Percentiles rank a stretch among this genome's conserved stretches.
Conservation (phyloP, 2,888 invertebrate species). For the Amphipoea oculea region DNA sequence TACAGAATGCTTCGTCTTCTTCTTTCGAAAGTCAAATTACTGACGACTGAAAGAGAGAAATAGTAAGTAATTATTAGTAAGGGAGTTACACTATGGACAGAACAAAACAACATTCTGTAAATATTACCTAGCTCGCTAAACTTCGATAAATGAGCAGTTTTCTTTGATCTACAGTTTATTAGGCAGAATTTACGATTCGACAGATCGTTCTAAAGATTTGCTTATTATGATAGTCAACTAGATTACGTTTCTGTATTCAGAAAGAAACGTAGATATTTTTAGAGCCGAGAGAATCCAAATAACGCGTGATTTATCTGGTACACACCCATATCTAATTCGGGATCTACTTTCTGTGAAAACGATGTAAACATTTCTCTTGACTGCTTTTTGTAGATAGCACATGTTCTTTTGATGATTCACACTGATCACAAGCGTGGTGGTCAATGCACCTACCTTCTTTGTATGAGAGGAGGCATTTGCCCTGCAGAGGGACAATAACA, state of each 20-base stretch:
- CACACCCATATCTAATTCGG: constrained; percentile 50
- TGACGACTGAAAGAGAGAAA: no score
- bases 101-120: not conserved
- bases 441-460: no score
- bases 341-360: constrained; percentile 42
- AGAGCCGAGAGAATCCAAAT: constrained; percentile 21
- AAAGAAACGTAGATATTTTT: constrained; percentile 29
- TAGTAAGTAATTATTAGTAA: not conserved
- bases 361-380: constrained; percentile 13
- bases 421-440: no score
- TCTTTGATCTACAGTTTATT: constrained; percentile 21
- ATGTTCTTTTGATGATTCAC: no score
- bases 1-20: no score
- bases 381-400: not conserved
- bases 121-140: not conserved
- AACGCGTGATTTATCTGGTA: constrained; percentile 14
- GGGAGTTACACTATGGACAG: not conserved
- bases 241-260: not conserved
- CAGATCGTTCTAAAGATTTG: constrained; percentile 9
- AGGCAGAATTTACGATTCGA: not conserved
- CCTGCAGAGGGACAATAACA: no score
- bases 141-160: not conserved
- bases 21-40: no score
- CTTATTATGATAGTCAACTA: not conserved
- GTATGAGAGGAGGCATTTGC: no score